Percentiles rank a stretch among this genome's conserved stretches.
Conservation (phyloP, 1,140 invertebrate species). For the Cydia amplana region DNA sequence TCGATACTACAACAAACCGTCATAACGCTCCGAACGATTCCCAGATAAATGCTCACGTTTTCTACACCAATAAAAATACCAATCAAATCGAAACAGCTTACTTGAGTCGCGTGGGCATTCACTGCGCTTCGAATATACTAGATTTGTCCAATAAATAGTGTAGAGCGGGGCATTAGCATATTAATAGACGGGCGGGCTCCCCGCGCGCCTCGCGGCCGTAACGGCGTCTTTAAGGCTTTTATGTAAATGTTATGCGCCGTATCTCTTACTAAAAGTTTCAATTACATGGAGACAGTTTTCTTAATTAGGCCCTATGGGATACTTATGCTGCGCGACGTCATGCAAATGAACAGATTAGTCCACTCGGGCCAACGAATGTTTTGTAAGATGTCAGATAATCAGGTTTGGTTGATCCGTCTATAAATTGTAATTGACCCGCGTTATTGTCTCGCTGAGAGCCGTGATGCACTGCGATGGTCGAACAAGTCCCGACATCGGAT, state of each 20-base stretch:
- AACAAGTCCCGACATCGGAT: not conserved
- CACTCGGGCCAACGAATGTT: conserved; percentile 7
- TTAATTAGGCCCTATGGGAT: conserved; percentile 35
- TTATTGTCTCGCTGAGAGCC: conserved; percentile 25
- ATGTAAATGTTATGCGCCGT: conserved; percentile 37
- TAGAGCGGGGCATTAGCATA: conserved; percentile 32
- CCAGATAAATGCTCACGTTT: conserved; percentile 33
- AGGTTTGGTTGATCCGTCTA: conserved; percentile 7
- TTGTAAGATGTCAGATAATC: conserved; percentile 27
- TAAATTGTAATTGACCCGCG: conserved; percentile 30
- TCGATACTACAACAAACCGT: conserved; percentile 31
- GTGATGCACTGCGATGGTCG: not conserved
- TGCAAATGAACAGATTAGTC: conserved; percentile 30
- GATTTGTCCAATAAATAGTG: conserved; percentile 39
- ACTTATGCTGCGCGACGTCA: conserved; percentile 11
- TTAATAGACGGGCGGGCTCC: conserved; percentile 22
- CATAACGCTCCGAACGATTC: conserved; percentile 26
- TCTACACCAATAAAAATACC: conserved; percentile 35
- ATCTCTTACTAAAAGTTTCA: conserved; percentile 39
- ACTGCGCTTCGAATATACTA: conserved; percentile 36
- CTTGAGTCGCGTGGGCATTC: conserved; percentile 34
- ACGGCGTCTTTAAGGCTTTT: conserved; percentile 32
- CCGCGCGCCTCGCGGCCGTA: not conserved
- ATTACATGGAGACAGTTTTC: conserved; percentile 35
- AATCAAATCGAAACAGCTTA: conserved; percentile 36